Base-by-base conservation (phyloP, 2,888 invertebrate species). In the Aspidapion aeneum region DNA sequence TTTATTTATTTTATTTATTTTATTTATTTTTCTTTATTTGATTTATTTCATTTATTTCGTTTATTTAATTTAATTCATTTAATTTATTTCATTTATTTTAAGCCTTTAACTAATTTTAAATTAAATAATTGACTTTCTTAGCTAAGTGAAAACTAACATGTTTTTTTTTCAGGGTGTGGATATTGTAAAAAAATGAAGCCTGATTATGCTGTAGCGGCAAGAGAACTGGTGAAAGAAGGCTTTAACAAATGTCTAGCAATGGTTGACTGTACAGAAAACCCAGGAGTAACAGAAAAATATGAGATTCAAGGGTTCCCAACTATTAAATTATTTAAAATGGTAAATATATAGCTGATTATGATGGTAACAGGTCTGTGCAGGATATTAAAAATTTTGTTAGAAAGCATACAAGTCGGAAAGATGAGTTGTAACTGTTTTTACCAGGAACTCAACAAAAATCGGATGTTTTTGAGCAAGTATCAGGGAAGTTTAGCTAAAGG, bases 111-210 rank as follows among this genome's bases (percentile, higher is more conserved):
- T n/a, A n/a, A n/a, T n/a, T n/a, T n/a, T n/a, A n/a, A n/a, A n/a
- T n/a, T n/a, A n/a, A n/a, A n/a, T n/a, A n/a, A n/a, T n/a, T n/a
- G n/a, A n/a, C n/a, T n/a, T n/a, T n/a, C n/a, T n/a, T n/a, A n/a
- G n/a, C n/a, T n/a, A n/a, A n/a, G n/a, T n/a, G n/a, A n/a, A n/a
- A n/a, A n/a, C n/a, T n/a, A n/a, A n/a, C n/a, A n/a, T n/a, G n/a
- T n/a, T n/a, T 56, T 18, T 61, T 68, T 74, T 73, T 18, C 77
- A 90, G 90, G 90, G 90, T 91, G 91, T 74, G 85, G 86, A 0
- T 88, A 90, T 72, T 91, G 91, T 73, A 84, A 86, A 59, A 79
- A 83, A 17, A 84, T 86, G 76, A 91, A 90, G 74, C 88, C 90
- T 1, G 85, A 85, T 5, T 90, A 85, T 77, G 85, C 85, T 63